phyloP scores from a whole-genome alignment of 2,113 vertebrate species.

The Zosterops pallidus region DNA sequence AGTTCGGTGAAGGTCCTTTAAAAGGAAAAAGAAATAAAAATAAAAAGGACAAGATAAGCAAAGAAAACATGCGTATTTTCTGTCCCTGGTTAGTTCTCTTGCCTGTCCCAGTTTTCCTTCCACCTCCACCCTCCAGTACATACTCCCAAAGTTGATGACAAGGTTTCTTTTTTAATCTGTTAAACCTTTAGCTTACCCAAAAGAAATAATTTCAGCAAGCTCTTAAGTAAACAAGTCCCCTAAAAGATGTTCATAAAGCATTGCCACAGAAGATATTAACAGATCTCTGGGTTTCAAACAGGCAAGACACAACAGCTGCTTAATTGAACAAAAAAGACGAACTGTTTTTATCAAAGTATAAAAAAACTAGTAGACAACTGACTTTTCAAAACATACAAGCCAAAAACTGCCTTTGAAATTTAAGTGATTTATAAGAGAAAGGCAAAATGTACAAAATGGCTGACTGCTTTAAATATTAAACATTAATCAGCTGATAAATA shows the following conservation, averaged over 20 bases:
- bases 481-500: background rate
- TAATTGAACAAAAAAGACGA: background rate
- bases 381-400: background rate
- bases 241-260: background rate
- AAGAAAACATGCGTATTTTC: background rate
- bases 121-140: background rate
- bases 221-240: background rate
- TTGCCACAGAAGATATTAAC: background rate
- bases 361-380: background rate
- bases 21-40: background rate
- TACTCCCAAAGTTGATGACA: background rate
- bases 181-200: background rate
- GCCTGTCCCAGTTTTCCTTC: background rate
- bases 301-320: background rate
- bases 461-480: background rate
- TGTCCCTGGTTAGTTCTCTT: background rate
- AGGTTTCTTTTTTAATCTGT: background rate
- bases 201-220: background rate
- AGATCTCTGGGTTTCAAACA: background rate
- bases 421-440: background rate
- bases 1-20: slow-evolving; percentile 86
- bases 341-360: background rate
- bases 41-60: background rate
- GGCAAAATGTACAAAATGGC: background rate
- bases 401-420: background rate